These are phyloP conservation scores for Bostrychus sinensis DNA, from an alignment of 2,113 vertebrate species.

Conservation along the genomic window DNA sequence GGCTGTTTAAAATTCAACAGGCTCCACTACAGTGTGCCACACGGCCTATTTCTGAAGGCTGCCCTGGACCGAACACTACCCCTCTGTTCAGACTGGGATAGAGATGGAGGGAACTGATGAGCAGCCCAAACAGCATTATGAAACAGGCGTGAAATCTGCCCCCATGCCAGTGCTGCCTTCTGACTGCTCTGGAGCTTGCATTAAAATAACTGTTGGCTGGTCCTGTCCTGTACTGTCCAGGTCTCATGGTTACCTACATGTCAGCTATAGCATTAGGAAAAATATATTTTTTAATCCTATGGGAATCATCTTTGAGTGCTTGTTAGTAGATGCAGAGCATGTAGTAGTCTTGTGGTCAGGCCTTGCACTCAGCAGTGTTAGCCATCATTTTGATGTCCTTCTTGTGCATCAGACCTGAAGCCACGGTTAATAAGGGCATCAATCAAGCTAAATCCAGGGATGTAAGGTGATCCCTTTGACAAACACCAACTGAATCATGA, in stretches of 20 bases:
- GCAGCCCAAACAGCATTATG: slow-evolving; percentile 39
- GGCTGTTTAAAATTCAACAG: slow-evolving; percentile 69
- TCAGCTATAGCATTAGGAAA: slow-evolving; percentile 3
- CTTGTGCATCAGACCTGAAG: slow-evolving; percentile 26
- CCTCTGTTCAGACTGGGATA: slow-evolving; percentile 24
- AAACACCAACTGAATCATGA: slow-evolving; percentile 22
- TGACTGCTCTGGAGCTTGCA: slow-evolving; percentile 17
- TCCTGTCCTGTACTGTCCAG: not conserved
- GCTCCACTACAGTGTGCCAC: slow-evolving; percentile 39
- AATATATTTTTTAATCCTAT: not conserved
- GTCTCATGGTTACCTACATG: not conserved
- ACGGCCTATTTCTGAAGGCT: slow-evolving; percentile 42
- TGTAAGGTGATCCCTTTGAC: slow-evolving; percentile 42
- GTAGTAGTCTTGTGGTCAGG: not conserved
- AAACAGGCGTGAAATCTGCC: slow-evolving; percentile 35
- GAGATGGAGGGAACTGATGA: slow-evolving; percentile 20
- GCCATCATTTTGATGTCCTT: slow-evolving; percentile 13
- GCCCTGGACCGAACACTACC: slow-evolving; percentile 31
- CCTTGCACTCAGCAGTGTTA: slow-evolving; percentile 8
- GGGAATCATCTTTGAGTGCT: slow-evolving; percentile 7
- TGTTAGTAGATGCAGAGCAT: slow-evolving; percentile 9
- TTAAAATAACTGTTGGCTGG: slow-evolving; percentile 5
- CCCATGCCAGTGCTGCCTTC: slow-evolving; percentile 16
- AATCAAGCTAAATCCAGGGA: slow-evolving; percentile 45
- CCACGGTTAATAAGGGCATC: slow-evolving; percentile 44